Conservation (phyloP, 2,113 vertebrate species). For the Poeciliopsis retropinna region DNA sequence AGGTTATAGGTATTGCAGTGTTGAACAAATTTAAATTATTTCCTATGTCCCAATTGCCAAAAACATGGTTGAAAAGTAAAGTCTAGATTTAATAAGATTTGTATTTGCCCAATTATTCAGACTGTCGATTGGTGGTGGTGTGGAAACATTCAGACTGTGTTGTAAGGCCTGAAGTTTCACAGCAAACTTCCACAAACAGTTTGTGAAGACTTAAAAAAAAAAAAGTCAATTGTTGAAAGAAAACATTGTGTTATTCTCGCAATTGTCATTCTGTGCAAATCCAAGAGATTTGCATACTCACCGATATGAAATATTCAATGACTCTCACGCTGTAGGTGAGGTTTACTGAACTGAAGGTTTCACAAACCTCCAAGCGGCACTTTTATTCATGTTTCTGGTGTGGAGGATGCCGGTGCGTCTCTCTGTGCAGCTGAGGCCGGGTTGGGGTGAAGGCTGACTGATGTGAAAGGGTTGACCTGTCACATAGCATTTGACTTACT, state of each 20-base stretch:
- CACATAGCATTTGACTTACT: conserved; percentile 77
- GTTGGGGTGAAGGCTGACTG: conserved; percentile 75
- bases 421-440: conserved; percentile 63
- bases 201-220: not conserved
- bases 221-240: no score
- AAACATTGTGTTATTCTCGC: not conserved
- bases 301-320: conserved; percentile 6
- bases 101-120: not conserved
- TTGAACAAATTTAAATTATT: no score
- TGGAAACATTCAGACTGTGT: not conserved
- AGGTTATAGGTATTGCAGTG: no score
- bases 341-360: conserved; percentile 8
- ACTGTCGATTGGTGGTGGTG: not conserved
- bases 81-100: no score
- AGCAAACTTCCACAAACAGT: not conserved
- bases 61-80: no score
- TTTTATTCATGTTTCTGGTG: conserved; percentile 53
- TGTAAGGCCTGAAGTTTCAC: not conserved
- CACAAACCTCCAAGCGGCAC: not conserved
- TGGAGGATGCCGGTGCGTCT: conserved; percentile 51
- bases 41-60: no score
- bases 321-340: not conserved
- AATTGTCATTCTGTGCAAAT: not conserved
- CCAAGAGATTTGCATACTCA: not conserved
- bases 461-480: conserved; percentile 77